Percentiles rank a stretch among this genome's conserved stretches.
Evolutionary conservation across 2,113 vertebrate genomes (phyloP).

Genomic region (Enhydra lutris): DNA sequence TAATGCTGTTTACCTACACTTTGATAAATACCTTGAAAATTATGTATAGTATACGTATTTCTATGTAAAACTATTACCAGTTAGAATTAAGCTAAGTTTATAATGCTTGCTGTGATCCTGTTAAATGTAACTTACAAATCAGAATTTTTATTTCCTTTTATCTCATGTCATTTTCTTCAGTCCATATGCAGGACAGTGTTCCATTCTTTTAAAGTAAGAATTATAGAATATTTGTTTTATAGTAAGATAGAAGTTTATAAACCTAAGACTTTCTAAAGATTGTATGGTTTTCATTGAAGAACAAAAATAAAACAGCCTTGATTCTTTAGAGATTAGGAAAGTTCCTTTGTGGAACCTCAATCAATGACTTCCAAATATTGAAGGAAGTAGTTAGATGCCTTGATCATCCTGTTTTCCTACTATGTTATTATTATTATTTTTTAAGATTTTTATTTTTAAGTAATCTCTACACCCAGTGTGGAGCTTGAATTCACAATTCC

Average conservation of each 20-base stretch:
- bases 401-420: not conserved
- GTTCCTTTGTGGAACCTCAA: not conserved
- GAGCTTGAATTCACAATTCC: too few relatives aligned
- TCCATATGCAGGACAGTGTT: not conserved
- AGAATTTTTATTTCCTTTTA: not conserved
- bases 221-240: not conserved
- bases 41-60: not conserved
- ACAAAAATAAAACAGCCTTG: not conserved
- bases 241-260: not conserved
- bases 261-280: not conserved
- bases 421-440: not conserved
- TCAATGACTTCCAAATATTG: not conserved
- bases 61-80: not conserved
- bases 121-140: not conserved
- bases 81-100: constrained; percentile 5
- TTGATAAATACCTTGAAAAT: constrained; percentile 11
- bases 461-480: too few relatives aligned
- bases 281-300: not conserved
- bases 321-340: not conserved
- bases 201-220: not conserved
- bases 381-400: not conserved
- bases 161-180: not conserved
- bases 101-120: not conserved
- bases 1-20: not conserved
- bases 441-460: not conserved